Percentiles rank a stretch among this genome's conserved stretches.
Evolutionary conservation across 2,113 vertebrate genomes (phyloP).

Genomic region (Myodes glareolus): DNA sequence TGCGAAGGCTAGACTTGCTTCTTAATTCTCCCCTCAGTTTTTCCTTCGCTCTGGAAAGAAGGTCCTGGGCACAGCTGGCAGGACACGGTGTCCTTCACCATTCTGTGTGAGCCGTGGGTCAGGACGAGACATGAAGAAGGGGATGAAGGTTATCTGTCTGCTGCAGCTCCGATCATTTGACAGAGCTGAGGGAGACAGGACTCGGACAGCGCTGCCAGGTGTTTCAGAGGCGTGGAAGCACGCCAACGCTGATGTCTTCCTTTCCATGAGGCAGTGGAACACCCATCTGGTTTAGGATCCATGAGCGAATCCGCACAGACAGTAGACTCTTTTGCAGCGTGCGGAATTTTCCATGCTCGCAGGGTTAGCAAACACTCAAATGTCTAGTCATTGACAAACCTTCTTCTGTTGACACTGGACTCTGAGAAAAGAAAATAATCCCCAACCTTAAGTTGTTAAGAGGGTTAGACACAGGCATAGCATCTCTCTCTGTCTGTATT

Average conservation of each 20-base stretch:
- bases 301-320: background rate
- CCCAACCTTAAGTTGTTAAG: slow-evolving; percentile 48
- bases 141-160: background rate
- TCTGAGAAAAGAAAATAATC: slow-evolving; percentile 15
- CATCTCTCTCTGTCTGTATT: background rate
- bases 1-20: background rate
- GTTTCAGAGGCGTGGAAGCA: background rate
- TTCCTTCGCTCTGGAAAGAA: background rate
- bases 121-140: background rate
- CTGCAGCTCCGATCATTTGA: background rate
- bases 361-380: slow-evolving; percentile 69
- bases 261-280: background rate
- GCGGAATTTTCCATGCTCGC: slow-evolving; percentile 67
- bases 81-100: background rate
- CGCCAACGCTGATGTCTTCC: background rate
- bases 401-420: slow-evolving; percentile 65
- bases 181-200: background rate
- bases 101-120: background rate
- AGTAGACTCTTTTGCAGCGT: slow-evolving; percentile 44
- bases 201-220: background rate
- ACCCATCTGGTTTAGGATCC: background rate
- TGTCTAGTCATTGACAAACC: slow-evolving; percentile 66
- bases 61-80: background rate
- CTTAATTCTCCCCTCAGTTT: background rate
- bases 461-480: background rate